These are phyloP conservation scores for Mungos mungo DNA, from an alignment of 2,113 vertebrate genomes.

Conservation along the genomic window DNA sequence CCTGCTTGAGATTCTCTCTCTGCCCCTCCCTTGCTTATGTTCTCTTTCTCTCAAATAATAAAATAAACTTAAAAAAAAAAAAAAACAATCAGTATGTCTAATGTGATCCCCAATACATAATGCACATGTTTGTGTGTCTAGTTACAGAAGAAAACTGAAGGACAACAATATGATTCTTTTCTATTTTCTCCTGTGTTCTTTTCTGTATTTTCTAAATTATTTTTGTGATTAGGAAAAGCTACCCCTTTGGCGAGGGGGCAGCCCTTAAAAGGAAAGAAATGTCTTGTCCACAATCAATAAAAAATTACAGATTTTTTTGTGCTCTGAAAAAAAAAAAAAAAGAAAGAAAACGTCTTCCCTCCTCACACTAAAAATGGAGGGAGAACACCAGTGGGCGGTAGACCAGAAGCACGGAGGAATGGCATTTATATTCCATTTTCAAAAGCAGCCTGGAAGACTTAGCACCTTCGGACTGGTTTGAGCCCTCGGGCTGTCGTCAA, in stretches of 20 bases:
- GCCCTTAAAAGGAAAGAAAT: slow-evolving; percentile 35
- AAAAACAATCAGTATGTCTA: background rate
- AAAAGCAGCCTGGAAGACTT: slow-evolving; percentile 56
- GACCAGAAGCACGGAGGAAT: background rate
- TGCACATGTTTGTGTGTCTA: background rate
- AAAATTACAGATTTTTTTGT: slow-evolving; percentile 11
- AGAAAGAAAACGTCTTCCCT: background rate
- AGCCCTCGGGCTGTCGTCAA: slow-evolving; percentile 62
- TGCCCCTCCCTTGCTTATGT: too few species aligned
- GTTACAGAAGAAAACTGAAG: background rate
- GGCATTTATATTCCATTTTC: slow-evolving; percentile 33
- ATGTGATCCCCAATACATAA: background rate
- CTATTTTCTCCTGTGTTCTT: slow-evolving; percentile 6
- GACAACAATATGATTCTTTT: background rate
- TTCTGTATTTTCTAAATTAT: slow-evolving; percentile 29
- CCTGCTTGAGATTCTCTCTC: too few species aligned
- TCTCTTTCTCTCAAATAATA: too few species aligned
- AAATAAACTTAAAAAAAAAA: too few species aligned
- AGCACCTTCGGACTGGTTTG: slow-evolving; percentile 52
- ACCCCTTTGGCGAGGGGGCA: background rate
- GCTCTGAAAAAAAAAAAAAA: background rate
- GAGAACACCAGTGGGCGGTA: background rate
- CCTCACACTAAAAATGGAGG: background rate
- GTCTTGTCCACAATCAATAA: background rate
- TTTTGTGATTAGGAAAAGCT: slow-evolving; percentile 30